These are phyloP conservation scores for Adelosebastes latens DNA, from an alignment of 2,797 vertebrate genomes.

Conservation along the genomic window DNA sequence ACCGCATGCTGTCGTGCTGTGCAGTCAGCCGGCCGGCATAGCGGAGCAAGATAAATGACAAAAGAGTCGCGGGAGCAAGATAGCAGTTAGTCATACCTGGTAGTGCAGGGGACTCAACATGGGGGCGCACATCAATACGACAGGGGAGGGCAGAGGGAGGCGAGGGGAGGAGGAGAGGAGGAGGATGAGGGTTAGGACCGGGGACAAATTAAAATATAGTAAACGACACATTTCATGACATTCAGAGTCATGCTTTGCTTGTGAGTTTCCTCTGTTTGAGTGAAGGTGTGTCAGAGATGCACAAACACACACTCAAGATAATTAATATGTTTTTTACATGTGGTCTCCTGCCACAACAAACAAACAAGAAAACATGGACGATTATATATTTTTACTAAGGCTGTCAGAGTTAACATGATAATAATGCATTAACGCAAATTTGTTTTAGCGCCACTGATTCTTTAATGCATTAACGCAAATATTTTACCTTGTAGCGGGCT, in stretches of 20 bases:
- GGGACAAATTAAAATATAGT: conserved; percentile 62
- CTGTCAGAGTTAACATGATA: too few relatives aligned
- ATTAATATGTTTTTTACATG: background rate
- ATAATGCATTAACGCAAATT: too few relatives aligned
- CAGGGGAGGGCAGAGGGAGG: conserved; percentile 12
- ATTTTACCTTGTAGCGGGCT: too few relatives aligned
- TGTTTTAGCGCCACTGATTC: too few relatives aligned
- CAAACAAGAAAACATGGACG: background rate
- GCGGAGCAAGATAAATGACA: conserved; percentile 85
- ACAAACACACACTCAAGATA: background rate
- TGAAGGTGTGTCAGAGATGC: background rate
- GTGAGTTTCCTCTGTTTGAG: background rate
- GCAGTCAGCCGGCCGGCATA: conserved; percentile 85
- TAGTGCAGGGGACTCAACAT: conserved; percentile 64
- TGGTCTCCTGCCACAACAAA: background rate
- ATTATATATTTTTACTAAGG: background rate
- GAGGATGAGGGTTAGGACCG: conserved; percentile 30
- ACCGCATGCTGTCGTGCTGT: conserved; percentile 83
- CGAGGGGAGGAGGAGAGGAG: background rate
- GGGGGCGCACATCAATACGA: conserved; percentile 73
- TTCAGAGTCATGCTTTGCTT: conserved; percentile 24
- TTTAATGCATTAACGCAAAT: too few relatives aligned
- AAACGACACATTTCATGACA: conserved; percentile 51
- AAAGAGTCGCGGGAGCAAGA: conserved; percentile 81
- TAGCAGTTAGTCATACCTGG: conserved; percentile 87